These are phyloP conservation scores for Rhinoraja longicauda DNA, from an alignment of 2,797 vertebrate genomes.

Conservation along the genomic window DNA sequence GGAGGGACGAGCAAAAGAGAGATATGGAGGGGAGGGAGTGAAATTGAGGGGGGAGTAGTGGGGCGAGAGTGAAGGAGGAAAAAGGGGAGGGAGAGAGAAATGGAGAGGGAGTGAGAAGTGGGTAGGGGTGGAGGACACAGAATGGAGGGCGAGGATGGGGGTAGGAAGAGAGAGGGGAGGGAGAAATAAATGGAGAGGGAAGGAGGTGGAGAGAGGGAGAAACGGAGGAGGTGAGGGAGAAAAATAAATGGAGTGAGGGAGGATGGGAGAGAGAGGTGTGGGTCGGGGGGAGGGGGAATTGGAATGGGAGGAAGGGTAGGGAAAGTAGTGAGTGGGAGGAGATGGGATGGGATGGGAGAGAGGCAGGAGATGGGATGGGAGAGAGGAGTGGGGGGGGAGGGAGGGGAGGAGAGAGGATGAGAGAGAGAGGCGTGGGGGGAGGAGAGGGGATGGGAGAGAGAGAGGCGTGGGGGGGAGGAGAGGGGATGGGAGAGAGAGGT, in stretches of 20 bases:
- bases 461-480: neutral
- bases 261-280: neutral
- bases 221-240: neutral
- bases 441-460: neutral
- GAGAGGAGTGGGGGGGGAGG: neutral
- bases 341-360: neutral
- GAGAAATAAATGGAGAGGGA: neutral
- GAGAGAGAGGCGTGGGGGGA: neutral
- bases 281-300: too few relatives aligned
- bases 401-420: accelerated
- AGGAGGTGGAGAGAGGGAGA: constrained; percentile 42
- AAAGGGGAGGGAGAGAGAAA: neutral
- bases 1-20: too few relatives aligned
- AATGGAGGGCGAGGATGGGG: too few relatives aligned
- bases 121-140: too few relatives aligned
- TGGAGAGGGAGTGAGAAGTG: neutral
- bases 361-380: neutral
- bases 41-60: neutral
- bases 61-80: neutral
- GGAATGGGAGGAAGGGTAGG: too few relatives aligned
- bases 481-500: too few relatives aligned
- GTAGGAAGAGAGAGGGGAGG: neutral
- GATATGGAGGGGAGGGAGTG: neutral
- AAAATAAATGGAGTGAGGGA: accelerated
- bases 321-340: neutral